These are phyloP conservation scores for Stegodyphus dumicola DNA, from an alignment of 1,140 invertebrate species.

Conservation along the genomic window DNA sequence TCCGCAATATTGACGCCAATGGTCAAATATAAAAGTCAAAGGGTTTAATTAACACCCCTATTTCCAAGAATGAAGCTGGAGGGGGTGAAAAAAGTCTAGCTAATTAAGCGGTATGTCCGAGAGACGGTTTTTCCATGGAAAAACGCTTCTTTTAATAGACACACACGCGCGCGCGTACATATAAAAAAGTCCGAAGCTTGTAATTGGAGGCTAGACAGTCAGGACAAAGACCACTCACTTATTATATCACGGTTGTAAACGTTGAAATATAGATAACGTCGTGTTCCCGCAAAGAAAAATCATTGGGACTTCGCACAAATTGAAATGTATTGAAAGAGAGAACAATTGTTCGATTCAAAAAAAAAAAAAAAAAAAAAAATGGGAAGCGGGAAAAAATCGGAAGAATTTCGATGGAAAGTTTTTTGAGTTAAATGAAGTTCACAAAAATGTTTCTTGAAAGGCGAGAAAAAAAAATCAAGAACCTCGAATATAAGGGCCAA, in stretches of 20 bases:
- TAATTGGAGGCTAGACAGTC: conserved; percentile 42
- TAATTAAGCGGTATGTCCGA: conserved; percentile 46
- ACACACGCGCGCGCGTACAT: conserved; percentile 10
- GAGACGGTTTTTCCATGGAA: conserved; percentile 17
- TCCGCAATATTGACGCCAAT: conserved; percentile 13
- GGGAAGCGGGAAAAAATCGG: not conserved
- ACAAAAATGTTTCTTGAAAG: conserved; percentile 7
- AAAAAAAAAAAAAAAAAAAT: conserved; percentile 27
- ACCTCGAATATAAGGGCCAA: not conserved
- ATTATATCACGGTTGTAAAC: conserved; percentile 56
- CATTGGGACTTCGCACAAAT: conserved; percentile 51
- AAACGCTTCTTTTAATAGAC: conserved; percentile 43
- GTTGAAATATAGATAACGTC: conserved; percentile 56
- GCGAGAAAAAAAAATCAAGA: conserved; percentile 16
- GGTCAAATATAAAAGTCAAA: conserved; percentile 56
- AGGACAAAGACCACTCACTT: conserved; percentile 49
- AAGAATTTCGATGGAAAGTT: conserved; percentile 23
- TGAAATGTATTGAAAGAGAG: conserved; percentile 47
- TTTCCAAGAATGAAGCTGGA: conserved; percentile 15
- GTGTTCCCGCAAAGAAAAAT: conserved; percentile 32
- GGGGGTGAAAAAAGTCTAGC: conserved; percentile 37
- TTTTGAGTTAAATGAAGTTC: conserved; percentile 32
- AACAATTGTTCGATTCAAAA: conserved; percentile 46
- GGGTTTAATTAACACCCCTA: conserved; percentile 52
- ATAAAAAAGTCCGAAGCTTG: conserved; percentile 20